These are phyloP conservation scores for Ateles fusciceps DNA, from an alignment of 2,797 vertebrate genomes.

Conservation along the genomic window DNA sequence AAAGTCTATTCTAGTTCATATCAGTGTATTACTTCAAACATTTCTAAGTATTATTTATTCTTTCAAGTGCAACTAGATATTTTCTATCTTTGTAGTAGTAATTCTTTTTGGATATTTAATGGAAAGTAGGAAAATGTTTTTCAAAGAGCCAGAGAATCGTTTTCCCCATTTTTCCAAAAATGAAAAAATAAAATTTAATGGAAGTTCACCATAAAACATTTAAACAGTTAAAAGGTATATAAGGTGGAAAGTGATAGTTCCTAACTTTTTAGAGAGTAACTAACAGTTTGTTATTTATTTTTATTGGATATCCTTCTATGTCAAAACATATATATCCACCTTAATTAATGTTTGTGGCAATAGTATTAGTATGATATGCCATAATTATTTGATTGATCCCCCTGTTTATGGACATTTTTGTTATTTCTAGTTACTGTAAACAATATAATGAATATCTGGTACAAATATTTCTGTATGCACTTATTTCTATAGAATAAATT, in stretches of 20 bases:
- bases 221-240: background rate
- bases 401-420: background rate
- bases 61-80: background rate
- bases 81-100: slow-evolving; percentile 22
- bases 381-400: background rate
- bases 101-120: slow-evolving; percentile 29
- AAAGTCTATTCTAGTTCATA: background rate
- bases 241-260: background rate
- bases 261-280: slow-evolving; percentile 3
- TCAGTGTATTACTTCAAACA: background rate
- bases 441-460: background rate
- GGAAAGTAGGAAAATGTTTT: background rate
- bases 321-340: background rate
- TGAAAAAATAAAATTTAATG: background rate
- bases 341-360: background rate
- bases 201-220: background rate
- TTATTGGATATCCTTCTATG: background rate
- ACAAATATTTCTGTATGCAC: background rate
- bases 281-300: slow-evolving; percentile 23
- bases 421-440: slow-evolving; percentile 25
- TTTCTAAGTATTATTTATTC: slow-evolving; percentile 10
- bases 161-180: background rate
- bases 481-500: background rate
- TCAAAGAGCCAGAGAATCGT: background rate
- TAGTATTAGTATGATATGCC: background rate